Evolutionary conservation across 2,797 vertebrate species (phyloP).

Genomic region (Hapalemur alaotrensis): DNA sequence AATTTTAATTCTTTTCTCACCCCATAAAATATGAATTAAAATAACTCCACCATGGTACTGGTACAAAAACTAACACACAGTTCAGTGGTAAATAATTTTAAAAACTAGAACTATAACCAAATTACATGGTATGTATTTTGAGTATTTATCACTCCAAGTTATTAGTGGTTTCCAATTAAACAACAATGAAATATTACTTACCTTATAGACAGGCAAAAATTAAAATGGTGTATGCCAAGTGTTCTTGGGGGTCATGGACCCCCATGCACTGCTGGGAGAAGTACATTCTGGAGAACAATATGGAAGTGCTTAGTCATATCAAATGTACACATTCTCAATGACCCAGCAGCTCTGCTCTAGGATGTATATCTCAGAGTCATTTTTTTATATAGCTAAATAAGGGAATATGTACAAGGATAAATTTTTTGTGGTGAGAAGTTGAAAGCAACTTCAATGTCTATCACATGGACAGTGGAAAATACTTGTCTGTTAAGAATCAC

Average conservation of each 20-base stretch:
- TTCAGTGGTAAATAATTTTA: background rate
- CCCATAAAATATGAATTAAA: background rate
- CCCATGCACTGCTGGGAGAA: background rate
- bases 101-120: background rate
- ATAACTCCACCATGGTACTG: background rate
- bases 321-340: background rate
- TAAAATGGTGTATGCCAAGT: background rate
- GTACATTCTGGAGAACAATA: background rate
- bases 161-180: slow-evolving; percentile 25
- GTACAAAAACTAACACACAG: background rate
- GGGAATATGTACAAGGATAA: background rate
- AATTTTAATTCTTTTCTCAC: background rate
- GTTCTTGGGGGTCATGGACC: background rate
- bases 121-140: slow-evolving; percentile 22
- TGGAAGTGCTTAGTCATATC: background rate
- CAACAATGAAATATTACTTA: background rate
- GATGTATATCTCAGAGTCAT: background rate
- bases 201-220: background rate
- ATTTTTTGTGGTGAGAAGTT: background rate
- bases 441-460: background rate
- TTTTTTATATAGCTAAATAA: slow-evolving; percentile 18
- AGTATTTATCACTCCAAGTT: background rate
- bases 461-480: background rate
- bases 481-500: background rate
- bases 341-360: background rate